phyloP scores from a whole-genome alignment of 1,140 invertebrate genomes.

The Drosophila ambigua region DNA sequence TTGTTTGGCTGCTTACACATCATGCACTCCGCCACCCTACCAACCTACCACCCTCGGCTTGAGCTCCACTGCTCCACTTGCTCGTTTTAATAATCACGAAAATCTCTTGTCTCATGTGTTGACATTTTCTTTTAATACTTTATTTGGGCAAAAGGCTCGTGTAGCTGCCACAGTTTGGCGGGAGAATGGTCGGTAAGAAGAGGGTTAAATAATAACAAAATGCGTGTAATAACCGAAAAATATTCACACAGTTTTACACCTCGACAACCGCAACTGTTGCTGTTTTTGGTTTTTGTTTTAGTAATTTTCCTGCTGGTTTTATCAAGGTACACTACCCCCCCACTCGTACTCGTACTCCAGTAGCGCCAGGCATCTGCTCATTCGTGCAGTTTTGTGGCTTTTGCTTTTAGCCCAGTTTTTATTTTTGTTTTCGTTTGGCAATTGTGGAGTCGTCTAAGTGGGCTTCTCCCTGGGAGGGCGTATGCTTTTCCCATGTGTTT shows the following conservation, averaged over 20 bases:
- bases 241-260: constrained; percentile 74
- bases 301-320: constrained; percentile 13
- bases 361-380: constrained; percentile 24
- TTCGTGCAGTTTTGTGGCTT: constrained; percentile 46
- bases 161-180: constrained; percentile 51
- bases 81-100: constrained; percentile 71
- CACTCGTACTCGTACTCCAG: too few species aligned
- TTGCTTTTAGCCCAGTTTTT: constrained; percentile 77
- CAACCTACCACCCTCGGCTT: constrained; percentile 8
- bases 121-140: constrained; percentile 71
- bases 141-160: constrained; percentile 65
- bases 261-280: constrained; percentile 30
- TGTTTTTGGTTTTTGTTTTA: constrained; percentile 9
- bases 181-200: too few species aligned
- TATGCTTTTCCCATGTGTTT: constrained; percentile 19
- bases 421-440: constrained; percentile 44
- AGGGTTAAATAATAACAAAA: constrained; percentile 46
- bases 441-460: constrained; percentile 6
- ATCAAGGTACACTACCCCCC: background rate
- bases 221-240: constrained; percentile 76
- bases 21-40: constrained; percentile 37
- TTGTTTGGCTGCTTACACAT: constrained; percentile 76
- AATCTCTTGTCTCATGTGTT: constrained; percentile 62
- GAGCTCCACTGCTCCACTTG: constrained; percentile 20
- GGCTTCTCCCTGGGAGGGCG: constrained; percentile 1